Base-by-base conservation (phyloP, 2,888 invertebrate genomes). In the Portevinia maculata region DNA sequence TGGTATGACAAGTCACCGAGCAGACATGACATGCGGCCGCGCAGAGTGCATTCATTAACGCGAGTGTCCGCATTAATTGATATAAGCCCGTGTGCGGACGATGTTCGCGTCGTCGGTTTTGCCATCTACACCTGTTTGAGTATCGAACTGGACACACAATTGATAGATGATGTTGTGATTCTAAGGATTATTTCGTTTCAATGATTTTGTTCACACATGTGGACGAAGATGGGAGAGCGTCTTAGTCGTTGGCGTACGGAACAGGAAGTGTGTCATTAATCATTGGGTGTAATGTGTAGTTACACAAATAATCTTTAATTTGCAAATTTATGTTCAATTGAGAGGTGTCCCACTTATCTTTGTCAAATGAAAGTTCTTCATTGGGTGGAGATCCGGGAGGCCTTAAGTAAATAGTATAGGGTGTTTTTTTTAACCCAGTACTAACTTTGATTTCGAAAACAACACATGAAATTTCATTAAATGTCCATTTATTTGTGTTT, bases 31-130 rank as follows among this genome's bases (percentile, higher is more conserved):
- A 57, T 69, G 55, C 17, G 17, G 17, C 28, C 55, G 39, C 59
- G 34, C 19, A 48, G 32, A 48, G 62, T 69, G 55, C 30, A 79
- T 79, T 79, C 62, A 75, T 62, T 46, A 53, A 65, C 69, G 46
- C 81, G 65, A 64, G 62, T 37, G 75, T 79, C 74, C 55, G 55
- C 48, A 41, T 74, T 74, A 67, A 79, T 79, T 79, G 74, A 60
- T 55, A 48, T 55, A 52, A 71, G 39, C 57, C 62, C 11, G 41
- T 53, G 41, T 34, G 41, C 48, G 48, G 37, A 62, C 46, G 34
- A 44, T 69, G 55, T 30, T 57, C 32, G 34, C 50, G 13, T 50
- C 69, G 69, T 62, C 52, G 62, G 59, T 46, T 17, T 30, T 60
- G 59, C 21, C 52, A 81, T 79, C 69, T 75, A 46, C 79, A 75